Evolutionary conservation across 2,888 invertebrate genomes (phyloP).

Genomic region (Drosophila anomelani): DNA sequence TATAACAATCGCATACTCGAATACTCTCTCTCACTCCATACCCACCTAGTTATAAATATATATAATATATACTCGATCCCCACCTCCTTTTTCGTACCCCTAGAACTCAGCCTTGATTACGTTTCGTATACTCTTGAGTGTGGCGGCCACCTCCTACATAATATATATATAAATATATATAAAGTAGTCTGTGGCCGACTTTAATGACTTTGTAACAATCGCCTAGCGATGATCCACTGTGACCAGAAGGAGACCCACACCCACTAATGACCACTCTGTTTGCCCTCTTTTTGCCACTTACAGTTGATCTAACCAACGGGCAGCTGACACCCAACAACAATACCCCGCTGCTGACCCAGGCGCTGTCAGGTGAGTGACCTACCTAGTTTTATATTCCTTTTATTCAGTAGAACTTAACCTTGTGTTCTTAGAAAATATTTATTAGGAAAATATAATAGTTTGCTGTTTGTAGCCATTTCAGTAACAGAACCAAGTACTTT

Average conservation of each 20-base stretch:
- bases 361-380: slow-evolving; percentile 93
- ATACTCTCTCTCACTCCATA: slow-evolving; percentile 43
- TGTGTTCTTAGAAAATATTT: background rate
- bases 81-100: slow-evolving; percentile 34
- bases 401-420: background rate
- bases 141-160: slow-evolving; percentile 62
- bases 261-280: slow-evolving; percentile 51
- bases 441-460: background rate
- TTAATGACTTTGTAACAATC: slow-evolving; percentile 27
- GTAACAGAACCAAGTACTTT: background rate
- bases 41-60: slow-evolving; percentile 31
- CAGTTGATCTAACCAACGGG: slow-evolving; percentile 98
- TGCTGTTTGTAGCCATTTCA: background rate
- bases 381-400: background rate
- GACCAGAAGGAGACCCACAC: slow-evolving; percentile 18
- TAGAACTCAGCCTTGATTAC: slow-evolving; percentile 69
- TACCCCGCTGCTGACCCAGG: slow-evolving; percentile 97
- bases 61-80: slow-evolving; percentile 38
- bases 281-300: slow-evolving; percentile 84
- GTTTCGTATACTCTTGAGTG: slow-evolving; percentile 61
- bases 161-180: slow-evolving; percentile 1
- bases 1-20: slow-evolving; percentile 45
- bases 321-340: slow-evolving; percentile 98
- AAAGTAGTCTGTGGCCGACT: slow-evolving; percentile 28
- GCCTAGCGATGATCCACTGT: slow-evolving; percentile 35